These are phyloP conservation scores for Apocheima hispidaria DNA, from an alignment of 2,888 invertebrate species.

Conservation along the genomic window DNA sequence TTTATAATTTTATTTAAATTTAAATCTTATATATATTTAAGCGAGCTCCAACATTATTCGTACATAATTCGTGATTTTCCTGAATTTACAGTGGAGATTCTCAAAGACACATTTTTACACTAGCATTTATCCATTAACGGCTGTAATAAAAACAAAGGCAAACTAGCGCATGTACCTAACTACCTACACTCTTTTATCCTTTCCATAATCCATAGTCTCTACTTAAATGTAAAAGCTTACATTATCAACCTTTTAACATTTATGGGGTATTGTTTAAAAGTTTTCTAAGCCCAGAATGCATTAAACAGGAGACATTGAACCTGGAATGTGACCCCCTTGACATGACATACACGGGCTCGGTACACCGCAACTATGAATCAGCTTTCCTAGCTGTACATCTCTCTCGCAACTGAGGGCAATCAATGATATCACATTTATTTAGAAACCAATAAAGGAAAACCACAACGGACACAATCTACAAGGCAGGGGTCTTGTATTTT, in stretches of 20 bases:
- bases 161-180: constrained; percentile 29
- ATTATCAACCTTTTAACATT: constrained; percentile 69
- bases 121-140: constrained; percentile 11
- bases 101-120: constrained; percentile 4
- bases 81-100: neutral
- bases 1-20: neutral
- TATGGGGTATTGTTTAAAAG: constrained; percentile 73
- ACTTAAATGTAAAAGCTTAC: constrained; percentile 65
- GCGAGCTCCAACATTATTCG: too few species aligned
- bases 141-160: constrained; percentile 23
- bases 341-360: constrained; percentile 57
- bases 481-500: too few species aligned
- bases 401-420: constrained; percentile 44
- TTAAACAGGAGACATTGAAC: constrained; percentile 75
- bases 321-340: constrained; percentile 70
- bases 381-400: constrained; percentile 57
- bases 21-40: too few species aligned
- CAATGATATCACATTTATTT: constrained; percentile 59
- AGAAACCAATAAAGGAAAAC: constrained; percentile 20
- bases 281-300: constrained; percentile 64
- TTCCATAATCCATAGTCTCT: constrained; percentile 44
- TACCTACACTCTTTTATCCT: constrained; percentile 38
- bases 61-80: neutral
- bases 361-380: constrained; percentile 68
- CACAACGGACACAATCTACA: constrained; percentile 1